A percentile compares a stretch with the other conserved stretches of the same genome.
Conservation (phyloP, 2,113 vertebrate species). For the Colius striatus region DNA sequence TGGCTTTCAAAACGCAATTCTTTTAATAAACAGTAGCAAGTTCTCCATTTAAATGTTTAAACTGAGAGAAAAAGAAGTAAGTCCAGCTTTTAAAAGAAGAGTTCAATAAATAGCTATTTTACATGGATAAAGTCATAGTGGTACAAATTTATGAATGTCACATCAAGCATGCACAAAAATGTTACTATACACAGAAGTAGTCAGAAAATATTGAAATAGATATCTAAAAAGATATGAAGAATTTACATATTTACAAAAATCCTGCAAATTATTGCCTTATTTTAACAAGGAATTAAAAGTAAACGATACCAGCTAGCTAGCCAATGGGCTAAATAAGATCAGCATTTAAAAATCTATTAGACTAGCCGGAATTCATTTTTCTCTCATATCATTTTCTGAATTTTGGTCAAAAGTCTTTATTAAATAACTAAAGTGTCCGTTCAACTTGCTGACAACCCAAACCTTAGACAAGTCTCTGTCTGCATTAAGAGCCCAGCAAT, state of each 20-base stretch:
- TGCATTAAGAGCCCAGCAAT: constrained; percentile 87
- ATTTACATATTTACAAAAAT: constrained; percentile 94
- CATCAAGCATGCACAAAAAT: constrained; percentile 90
- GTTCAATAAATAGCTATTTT: constrained; percentile 88
- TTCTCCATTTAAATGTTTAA: constrained; percentile 76
- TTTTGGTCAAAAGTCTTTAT: constrained; percentile 84
- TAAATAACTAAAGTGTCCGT: constrained; percentile 84
- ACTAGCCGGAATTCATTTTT: constrained; percentile 77
- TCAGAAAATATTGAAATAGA: constrained; percentile 85
- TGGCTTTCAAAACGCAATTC: constrained; percentile 74
- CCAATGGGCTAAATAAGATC: constrained; percentile 86
- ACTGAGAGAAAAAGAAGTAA: constrained; percentile 69
- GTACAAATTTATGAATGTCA: constrained; percentile 85
- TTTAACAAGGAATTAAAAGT: constrained; percentile 89
- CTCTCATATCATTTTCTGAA: constrained; percentile 79
- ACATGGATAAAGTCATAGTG: constrained; percentile 89
- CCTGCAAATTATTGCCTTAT: constrained; percentile 96
- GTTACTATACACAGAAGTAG: constrained; percentile 82
- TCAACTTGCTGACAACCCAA: constrained; percentile 84
- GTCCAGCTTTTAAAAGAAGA: constrained; percentile 77
- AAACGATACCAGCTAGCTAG: constrained; percentile 82
- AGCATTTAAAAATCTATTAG: constrained; percentile 80
- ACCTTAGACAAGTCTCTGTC: constrained; percentile 82
- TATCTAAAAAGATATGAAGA: constrained; percentile 82
- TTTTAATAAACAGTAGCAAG: constrained; percentile 84